Evolutionary conservation across 2,888 invertebrate genomes (phyloP).

Genomic region (Synanthedon andrenaeformis): DNA sequence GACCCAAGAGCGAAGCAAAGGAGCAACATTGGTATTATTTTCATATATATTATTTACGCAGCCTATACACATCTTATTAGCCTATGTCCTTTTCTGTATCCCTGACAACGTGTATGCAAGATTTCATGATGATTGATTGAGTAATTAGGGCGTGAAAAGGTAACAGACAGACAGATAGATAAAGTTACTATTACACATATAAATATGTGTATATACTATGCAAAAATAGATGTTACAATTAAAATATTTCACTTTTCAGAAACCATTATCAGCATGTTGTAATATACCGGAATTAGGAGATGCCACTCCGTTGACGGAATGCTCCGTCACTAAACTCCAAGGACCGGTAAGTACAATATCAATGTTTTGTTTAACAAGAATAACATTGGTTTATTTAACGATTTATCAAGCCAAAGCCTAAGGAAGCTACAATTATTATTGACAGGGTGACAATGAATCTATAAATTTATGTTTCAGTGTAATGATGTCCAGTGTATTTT

Average conservation of each 20-base stretch:
- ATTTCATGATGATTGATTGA: too few relatives aligned
- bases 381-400: too few relatives aligned
- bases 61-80: too few relatives aligned
- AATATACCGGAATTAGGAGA: slow-evolving; percentile 57
- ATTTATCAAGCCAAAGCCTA: neutral
- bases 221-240: too few relatives aligned
- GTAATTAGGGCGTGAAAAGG: too few relatives aligned
- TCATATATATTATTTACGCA: neutral
- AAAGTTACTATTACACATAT: too few relatives aligned
- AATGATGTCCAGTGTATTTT: slow-evolving; percentile 55
- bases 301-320: slow-evolving; percentile 33
- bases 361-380: neutral
- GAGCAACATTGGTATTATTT: slow-evolving; percentile 35
- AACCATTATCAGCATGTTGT: slow-evolving; percentile 58
- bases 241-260: slow-evolving; percentile 26
- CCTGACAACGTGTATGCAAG: too few relatives aligned
- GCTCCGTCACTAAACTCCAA: slow-evolving; percentile 38
- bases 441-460: too few relatives aligned
- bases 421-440: neutral
- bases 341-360: slow-evolving; percentile 49
- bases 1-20: slow-evolving; percentile 21
- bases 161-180: too few relatives aligned
- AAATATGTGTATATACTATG: too few relatives aligned
- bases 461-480: slow-evolving; percentile 29
- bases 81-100: too few relatives aligned